Base-by-base conservation (phyloP, 2,113 vertebrate genomes). In the Salvelinus fontinalis region DNA sequence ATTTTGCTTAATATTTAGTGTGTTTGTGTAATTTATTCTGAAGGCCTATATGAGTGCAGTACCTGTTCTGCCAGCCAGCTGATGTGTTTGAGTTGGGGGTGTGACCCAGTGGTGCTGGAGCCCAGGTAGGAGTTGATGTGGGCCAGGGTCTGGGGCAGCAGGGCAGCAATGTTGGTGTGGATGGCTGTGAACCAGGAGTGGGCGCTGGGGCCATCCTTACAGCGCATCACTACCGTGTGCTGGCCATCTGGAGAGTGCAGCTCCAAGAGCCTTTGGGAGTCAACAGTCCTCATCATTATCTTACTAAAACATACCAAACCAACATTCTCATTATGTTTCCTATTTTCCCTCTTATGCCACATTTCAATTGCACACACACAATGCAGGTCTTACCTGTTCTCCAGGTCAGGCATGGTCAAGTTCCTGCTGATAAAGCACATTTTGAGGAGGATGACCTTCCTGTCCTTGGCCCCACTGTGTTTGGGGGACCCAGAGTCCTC, bases 31-130 rank as follows among this genome's bases (percentile, higher is more conserved):
- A 54, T 54, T 54, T 54, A 54, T 54, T 54, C 20, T 62, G 0
- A 62, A 62, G n/a, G 59, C 51, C 13, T 51, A 3, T 34, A 20
- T 62, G 71, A 31, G 29, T 9, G 24, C 5, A 5, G 18, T 92
- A 98, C 98, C 97, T 99, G 97, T 83, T 99, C 97, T 0, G 97
- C 96, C 89, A 99, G 88, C 98, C 98, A 99, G 84, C 96, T 94
- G 1, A 99, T 92, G 90, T 99, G 96, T 79, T 95, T 96, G 81
- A 99, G 94, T 70, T 97, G 95, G 69, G 93, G 93, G 90, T 94
- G 92, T 0, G 95, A 8, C 20, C 59, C 59, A 0, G 90, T 83
- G 39, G 87, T 79, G 0, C 92, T 86, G 1, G 92, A 89, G 51
- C 94, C 95, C 89, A 99, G 93, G 92, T 93, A 95, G 89, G 94